Base-by-base conservation (phyloP, 2,888 invertebrate genomes). In the Dyspetes luteomarginatus region DNA sequence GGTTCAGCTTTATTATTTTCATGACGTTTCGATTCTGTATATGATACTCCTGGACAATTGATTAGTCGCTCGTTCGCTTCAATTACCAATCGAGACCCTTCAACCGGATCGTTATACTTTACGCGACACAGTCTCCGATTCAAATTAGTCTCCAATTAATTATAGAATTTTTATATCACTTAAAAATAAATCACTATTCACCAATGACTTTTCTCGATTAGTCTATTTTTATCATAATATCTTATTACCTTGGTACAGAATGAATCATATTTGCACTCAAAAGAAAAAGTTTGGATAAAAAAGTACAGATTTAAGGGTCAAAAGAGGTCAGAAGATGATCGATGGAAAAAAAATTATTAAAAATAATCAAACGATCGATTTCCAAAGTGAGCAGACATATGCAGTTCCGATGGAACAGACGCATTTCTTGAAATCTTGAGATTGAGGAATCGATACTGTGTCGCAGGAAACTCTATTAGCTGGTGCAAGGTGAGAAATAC, bases 61-160 rank as follows among this genome's bases (percentile, higher is more conserved):
- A 75, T 56, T 65, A 55, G 45, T 22, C 73, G 24, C 64, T 73
- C 22, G 26, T 26, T 28, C 62, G 43, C 62, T 26, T 41, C 24
- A 36, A 36, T 1, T 62, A 30, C 36, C 52, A 30, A 9, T 24
- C 26, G 30, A 36, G 24, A 5, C 41, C 3, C 50, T 4, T 26
- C n/a, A n/a, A n/a, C n/a, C n/a, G 28, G 17, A 36, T 36, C 7
- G 36, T 36, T 36, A 36, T 3, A 0, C 9, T 36, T 36, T 36
- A 12, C 12, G 36, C 36, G 12, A 12, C 12, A 36, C n/a, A n/a
- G n/a, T 36, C 12, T 36, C 12, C 36, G 12, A 36, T 12, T 12
- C 36, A 36, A n/a, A n/a, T n/a, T n/a, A n/a, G n/a, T n/a, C n/a
- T n/a, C n/a, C n/a, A n/a, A n/a, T n/a, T n/a, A n/a, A n/a, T n/a